Percentiles rank a stretch among this genome's conserved stretches.
These are phyloP conservation scores for Neogale vison DNA, from an alignment of 2,113 vertebrate species.

Conservation along the genomic window DNA sequence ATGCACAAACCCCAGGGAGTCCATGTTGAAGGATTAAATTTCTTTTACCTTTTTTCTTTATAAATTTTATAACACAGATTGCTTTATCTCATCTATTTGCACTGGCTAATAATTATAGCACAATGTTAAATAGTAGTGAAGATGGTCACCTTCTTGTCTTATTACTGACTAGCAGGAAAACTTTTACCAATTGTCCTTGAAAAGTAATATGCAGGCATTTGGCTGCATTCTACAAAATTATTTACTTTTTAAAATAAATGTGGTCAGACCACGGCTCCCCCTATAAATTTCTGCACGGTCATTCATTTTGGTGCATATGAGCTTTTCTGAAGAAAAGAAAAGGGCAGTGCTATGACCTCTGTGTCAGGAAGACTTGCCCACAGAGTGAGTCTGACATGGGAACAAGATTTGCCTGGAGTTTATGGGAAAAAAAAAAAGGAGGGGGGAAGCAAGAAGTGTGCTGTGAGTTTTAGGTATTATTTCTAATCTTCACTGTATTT, in stretches of 20 bases:
- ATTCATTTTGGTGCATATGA: background rate
- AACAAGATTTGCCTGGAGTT: background rate
- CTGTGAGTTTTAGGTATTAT: background rate
- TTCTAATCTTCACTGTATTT: constrained; percentile 19
- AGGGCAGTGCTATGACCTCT: background rate
- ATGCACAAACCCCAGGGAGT: background rate
- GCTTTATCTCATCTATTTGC: background rate
- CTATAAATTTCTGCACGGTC: background rate
- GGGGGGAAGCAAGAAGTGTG: background rate
- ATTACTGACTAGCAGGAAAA: background rate
- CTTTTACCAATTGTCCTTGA: background rate
- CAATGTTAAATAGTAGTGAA: background rate
- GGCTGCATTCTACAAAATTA: background rate
- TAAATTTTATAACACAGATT: background rate
- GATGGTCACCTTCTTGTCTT: background rate
- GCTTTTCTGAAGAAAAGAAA: background rate
- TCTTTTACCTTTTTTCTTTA: background rate
- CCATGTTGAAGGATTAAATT: background rate
- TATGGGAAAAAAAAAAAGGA: background rate
- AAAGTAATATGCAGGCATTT: background rate
- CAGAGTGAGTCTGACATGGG: background rate
- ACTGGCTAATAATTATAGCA: background rate
- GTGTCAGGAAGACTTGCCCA: background rate
- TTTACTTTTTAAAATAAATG: background rate
- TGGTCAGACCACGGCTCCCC: background rate